phyloP scores from a whole-genome alignment of 2,888 invertebrate species.

The Heliconius erato region DNA sequence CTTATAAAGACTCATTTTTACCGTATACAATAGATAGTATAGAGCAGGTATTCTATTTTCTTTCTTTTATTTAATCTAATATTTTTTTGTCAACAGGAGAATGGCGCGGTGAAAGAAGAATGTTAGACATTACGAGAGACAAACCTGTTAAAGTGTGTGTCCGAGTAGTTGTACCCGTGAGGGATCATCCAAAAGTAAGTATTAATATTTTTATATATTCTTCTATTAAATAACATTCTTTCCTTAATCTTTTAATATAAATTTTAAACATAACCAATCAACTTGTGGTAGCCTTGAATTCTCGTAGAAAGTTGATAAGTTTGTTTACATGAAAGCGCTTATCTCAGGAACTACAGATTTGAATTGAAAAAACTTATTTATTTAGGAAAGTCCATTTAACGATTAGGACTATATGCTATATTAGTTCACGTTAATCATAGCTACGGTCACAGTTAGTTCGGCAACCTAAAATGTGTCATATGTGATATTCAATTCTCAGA shows the following conservation, averaged over 20 bases:
- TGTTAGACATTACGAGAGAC: constrained; percentile 94
- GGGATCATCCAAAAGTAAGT: constrained; percentile 94
- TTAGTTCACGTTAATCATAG: background rate
- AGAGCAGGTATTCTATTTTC: background rate
- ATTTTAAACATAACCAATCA: too few relatives aligned
- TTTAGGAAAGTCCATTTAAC: too few relatives aligned
- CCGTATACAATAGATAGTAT: background rate
- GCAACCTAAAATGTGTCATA: background rate
- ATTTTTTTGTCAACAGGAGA: constrained; percentile 54
- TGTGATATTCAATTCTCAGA: too few relatives aligned
- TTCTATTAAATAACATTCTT: background rate
- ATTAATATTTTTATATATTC: background rate
- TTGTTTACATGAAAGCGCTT: too few relatives aligned
- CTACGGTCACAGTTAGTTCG: background rate
- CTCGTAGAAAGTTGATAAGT: too few relatives aligned
- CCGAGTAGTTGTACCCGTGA: constrained; percentile 93
- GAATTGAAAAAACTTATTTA: too few relatives aligned
- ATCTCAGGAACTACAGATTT: too few relatives aligned
- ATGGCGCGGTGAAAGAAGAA: constrained; percentile 87
- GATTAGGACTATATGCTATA: background rate
- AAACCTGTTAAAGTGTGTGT: constrained; percentile 95
- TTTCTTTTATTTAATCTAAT: background rate
- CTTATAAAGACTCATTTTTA: background rate
- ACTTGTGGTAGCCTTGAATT: too few relatives aligned
- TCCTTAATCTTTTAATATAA: too few relatives aligned